Evolutionary conservation across 2,113 vertebrate species (phyloP), one percentile per base, ranked within the genome.

Genomic region (Irena cyanogastra): DNA sequence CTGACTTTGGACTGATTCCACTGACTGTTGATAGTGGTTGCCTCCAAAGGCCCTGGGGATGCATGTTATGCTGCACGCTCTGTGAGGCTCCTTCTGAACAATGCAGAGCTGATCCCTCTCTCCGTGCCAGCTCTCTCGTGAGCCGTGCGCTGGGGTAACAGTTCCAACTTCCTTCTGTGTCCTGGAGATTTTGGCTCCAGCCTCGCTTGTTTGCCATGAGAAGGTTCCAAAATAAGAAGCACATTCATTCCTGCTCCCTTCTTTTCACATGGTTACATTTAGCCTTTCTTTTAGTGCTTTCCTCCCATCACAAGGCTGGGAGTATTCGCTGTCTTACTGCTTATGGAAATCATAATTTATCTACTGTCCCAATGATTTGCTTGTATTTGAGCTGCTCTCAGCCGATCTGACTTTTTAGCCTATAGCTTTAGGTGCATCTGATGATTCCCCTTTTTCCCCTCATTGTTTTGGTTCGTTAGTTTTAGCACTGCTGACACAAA

Each of bases 401-500:
- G 85, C 72, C 3, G 5, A 89, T 86, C 61, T 88, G 87, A 91
- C 89, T 90, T 75, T 31, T 15, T 42, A 87, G 83, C 60, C 91
- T 47, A 31, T 37, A 89, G 94, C 89, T 95, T 96, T 96, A 92
- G 79, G 74, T 59, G 50, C 81, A 81, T 75, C 93, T 80, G 87
- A 78, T 41, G 57, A 75, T 77, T 89, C 50, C 10, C 84, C 83
- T 94, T 95, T 77, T 93, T 6, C 72, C 63, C 28, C 66, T 88
- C 41, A 76, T 87, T 95, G 84, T 93, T 96, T 92, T 92, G 76
- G 56, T 91, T 84, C 20, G 27, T 87, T 87, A 95, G 95, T 76
- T 95, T 97, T 96, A 87, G 64, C 71, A 56, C 91, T 87, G 90
- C 95, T 94, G 88, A 95, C 89, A 91, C 70, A 94, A 97, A 97